Evolutionary conservation across 2,888 invertebrate species (phyloP), one percentile per base, ranked within the genome.

Genomic region (Cepaea hortensis): DNA sequence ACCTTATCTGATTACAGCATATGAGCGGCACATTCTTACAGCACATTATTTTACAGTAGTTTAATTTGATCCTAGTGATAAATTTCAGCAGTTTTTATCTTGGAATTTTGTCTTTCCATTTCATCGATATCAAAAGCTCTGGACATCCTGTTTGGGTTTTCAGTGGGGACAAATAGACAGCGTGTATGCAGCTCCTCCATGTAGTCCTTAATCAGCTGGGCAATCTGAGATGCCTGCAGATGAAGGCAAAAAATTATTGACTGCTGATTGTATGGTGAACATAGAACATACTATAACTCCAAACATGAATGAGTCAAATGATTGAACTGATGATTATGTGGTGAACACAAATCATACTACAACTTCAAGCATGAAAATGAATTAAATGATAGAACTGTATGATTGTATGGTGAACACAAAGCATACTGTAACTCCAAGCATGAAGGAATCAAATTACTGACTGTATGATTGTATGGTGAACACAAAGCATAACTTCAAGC

Each of bases 131-230:
- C 89, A 61, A 88, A 87, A 55, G 89, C 87, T 50, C 85, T 86
- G 20, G 89, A 88, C 86, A 87, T 89, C 46, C 88, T 83, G 84
- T 88, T 86, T 50, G 87, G 65, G 79, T 80, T 76, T 23, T 90
- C 89, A 0, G 89, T 88, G 35, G 90, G 90, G 9, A 87, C 86
- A 65, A 92, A 88, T 85, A 92, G 84, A 75, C 89, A 90, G 15
- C 91, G 89, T 11, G 90, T 87, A 88, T 92, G 91, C 61, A 93
- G 89, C 83, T 93, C 92, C 48, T 90, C 91, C 79, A 91, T 91
- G 89, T 98, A 98, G 95, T 98, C 98, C 93, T 97, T 96, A 92
- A 98, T 98, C 89, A 98, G 96, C 87, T 97, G 97, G 87, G 98
- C 97, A 93, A 98, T 98, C 95, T 98, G 98, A 95, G 97, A 97